Evolutionary conservation across 2,113 vertebrate species (phyloP).

Genomic region (Hipposideros armiger): DNA sequence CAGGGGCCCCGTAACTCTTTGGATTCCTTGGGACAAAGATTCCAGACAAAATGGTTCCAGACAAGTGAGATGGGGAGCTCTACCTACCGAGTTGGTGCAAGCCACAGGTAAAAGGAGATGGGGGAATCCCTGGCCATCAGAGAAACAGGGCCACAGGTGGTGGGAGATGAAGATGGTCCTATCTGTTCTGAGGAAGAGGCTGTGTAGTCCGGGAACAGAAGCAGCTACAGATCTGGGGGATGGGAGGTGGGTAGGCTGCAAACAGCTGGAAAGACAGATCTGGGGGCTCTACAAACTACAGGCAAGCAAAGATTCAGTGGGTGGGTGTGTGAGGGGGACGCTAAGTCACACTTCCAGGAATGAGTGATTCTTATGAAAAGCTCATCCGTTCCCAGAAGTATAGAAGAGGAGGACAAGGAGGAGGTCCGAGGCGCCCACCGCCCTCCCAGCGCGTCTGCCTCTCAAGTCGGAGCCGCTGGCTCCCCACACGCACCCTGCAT

Average conservation of each 20-base stretch:
- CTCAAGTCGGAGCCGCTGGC: constrained; percentile 3
- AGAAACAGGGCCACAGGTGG: constrained; percentile 77
- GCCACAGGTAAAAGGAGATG: constrained; percentile 65
- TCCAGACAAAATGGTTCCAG: constrained; percentile 79
- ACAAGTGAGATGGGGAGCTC: constrained; percentile 14
- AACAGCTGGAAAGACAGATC: not conserved
- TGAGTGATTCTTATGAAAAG: constrained; percentile 47
- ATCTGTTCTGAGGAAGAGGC: not conserved
- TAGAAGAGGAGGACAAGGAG: not conserved
- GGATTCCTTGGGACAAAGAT: constrained; percentile 77
- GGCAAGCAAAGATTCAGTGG: constrained; percentile 67
- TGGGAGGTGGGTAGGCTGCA: not conserved
- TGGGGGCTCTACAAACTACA: not conserved
- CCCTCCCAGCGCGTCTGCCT: constrained; percentile 14
- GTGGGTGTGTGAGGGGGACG: constrained; percentile 58
- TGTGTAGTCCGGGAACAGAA: not conserved
- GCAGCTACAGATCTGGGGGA: not conserved
- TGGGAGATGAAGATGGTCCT: not conserved
- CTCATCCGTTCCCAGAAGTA: constrained; percentile 49
- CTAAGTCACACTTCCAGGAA: constrained; percentile 76
- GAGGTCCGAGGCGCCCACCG: constrained; percentile 5
- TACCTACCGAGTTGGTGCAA: constrained; percentile 15
- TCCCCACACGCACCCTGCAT: not conserved
- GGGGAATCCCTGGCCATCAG: not conserved
- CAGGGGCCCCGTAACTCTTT: constrained; percentile 47